Base-by-base conservation (phyloP, 2,797 vertebrate genomes). In the Hephaestus fuliginosus region DNA sequence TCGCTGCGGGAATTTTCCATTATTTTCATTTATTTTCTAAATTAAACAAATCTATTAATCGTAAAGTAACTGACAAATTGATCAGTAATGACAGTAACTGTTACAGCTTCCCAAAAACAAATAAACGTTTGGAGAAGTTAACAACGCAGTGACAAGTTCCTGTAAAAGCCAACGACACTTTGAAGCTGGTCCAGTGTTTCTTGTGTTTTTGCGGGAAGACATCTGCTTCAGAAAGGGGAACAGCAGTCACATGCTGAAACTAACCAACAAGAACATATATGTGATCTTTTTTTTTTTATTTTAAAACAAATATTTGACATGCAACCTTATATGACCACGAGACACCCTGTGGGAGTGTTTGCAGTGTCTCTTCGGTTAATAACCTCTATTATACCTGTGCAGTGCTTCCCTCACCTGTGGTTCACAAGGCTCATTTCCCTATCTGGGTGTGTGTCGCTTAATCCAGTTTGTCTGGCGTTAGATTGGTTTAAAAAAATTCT, bases 201-300 rank as follows among this genome's bases (percentile, higher is more conserved):
- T 43, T 5, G 22, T 8, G 49, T 30, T 56, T 58, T 18, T 41
- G 41, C 28, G 7, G 8, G 28, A 49, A 28, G 12, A 51, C 39
- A n/a, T 25, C 5, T 4, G 9, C 13, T 33, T 55, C n/a, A 57
- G 33, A 64, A 83, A 79, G 62, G 58, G 68, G 78, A 85, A 75
- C 43, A 76, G 33, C 2, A 13, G 43, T 74, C 70, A 71, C 52
- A 68, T 74, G 46, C 44, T 83, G 64, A 74, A 73, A 76, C 49
- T 36, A 62, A 20, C 49, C 63, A 61, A 58, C 67, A 49, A 51
- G 2, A 63, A 49, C 4, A 20, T 7, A 30, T 22, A 12, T 12
- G 3, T 22, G 2, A 0, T 14, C 22, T 57, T 15, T 14, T 39
- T 48, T 30, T 15, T 57, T 15, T 14, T n/a, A n/a, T n/a, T 39